Evolutionary conservation across 2,888 invertebrate species (phyloP).

Genomic region (Ormyrus nitidulus): DNA sequence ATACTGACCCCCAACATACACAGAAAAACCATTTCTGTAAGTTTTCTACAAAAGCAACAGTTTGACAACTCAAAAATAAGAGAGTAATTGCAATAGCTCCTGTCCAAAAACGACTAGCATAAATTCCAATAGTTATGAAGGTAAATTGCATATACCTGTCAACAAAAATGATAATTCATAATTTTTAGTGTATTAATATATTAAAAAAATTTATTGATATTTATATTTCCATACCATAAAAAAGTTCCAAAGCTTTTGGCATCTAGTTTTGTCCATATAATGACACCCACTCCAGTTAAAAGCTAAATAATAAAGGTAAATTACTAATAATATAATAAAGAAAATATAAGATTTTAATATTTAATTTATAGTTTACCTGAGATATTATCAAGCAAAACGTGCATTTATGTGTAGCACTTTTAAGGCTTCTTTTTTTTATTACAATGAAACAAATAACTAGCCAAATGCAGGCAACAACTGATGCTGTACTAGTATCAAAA

Average conservation of each 20-base stretch:
- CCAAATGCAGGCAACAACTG: constrained; percentile 87
- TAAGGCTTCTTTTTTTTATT: constrained; percentile 84
- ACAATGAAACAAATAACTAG: constrained; percentile 82
- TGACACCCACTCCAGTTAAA: constrained; percentile 67
- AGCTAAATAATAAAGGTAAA: constrained; percentile 59
- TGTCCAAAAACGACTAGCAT: constrained; percentile 91
- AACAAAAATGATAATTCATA: constrained; percentile 30
- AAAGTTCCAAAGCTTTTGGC: constrained; percentile 59
- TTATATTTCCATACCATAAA: constrained; percentile 64
- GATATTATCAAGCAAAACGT: constrained; percentile 87
- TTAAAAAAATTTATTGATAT: not conserved
- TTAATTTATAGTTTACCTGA: constrained; percentile 80
- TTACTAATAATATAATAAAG: not conserved
- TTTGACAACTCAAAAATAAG: constrained; percentile 88
- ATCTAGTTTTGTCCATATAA: constrained; percentile 71
- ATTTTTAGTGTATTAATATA: constrained; percentile 57
- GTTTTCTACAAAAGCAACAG: constrained; percentile 88
- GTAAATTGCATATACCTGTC: constrained; percentile 84
- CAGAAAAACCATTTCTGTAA: constrained; percentile 83
- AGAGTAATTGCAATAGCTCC: constrained; percentile 88
- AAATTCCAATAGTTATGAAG: constrained; percentile 85
- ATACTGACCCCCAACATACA: constrained; percentile 79
- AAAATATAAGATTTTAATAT: not conserved
- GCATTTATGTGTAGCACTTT: constrained; percentile 87
- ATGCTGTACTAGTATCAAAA: constrained; percentile 89